These are phyloP conservation scores for Encarsia formosa DNA, from an alignment of 2,888 invertebrate genomes.

Conservation along the genomic window DNA sequence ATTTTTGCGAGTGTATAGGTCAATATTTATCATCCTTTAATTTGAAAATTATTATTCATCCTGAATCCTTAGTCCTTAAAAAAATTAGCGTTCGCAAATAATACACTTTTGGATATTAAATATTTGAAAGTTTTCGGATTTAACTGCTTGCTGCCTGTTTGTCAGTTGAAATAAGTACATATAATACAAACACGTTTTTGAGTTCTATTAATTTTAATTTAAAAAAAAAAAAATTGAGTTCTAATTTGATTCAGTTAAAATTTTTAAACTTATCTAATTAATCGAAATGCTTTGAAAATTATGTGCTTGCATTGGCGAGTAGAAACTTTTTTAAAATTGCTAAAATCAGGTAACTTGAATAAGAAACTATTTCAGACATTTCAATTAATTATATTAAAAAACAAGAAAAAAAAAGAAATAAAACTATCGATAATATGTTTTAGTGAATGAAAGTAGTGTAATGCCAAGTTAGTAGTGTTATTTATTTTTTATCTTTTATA, in stretches of 20 bases:
- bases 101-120: slow-evolving; percentile 18
- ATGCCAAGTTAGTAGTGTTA: slow-evolving; percentile 32
- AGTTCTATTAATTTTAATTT: slow-evolving; percentile 17
- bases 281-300: slow-evolving; percentile 14
- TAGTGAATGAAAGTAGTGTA: slow-evolving; percentile 35
- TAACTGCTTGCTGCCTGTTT: slow-evolving; percentile 50
- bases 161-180: slow-evolving; percentile 19
- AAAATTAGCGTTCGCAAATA: slow-evolving; percentile 29
- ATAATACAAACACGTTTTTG: slow-evolving; percentile 15
- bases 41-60: slow-evolving; percentile 23
- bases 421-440: slow-evolving; percentile 15
- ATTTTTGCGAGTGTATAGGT: slow-evolving; percentile 28
- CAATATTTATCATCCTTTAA: slow-evolving; percentile 23
- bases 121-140: slow-evolving; percentile 40
- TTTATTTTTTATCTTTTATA: slow-evolving; percentile 27
- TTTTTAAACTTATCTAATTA: slow-evolving; percentile 8
- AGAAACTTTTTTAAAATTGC: too few species aligned
- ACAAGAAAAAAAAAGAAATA: slow-evolving; percentile 12
- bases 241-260: too few species aligned
- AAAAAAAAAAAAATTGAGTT: too few species aligned
- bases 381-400: too few species aligned
- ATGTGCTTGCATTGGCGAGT: too few species aligned
- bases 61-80: slow-evolving; percentile 27
- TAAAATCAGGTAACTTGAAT: too few species aligned
- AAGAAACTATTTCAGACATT: too few species aligned